Evolutionary conservation across 2,888 invertebrate species (phyloP).

Genomic region (Xestia xanthographa): DNA sequence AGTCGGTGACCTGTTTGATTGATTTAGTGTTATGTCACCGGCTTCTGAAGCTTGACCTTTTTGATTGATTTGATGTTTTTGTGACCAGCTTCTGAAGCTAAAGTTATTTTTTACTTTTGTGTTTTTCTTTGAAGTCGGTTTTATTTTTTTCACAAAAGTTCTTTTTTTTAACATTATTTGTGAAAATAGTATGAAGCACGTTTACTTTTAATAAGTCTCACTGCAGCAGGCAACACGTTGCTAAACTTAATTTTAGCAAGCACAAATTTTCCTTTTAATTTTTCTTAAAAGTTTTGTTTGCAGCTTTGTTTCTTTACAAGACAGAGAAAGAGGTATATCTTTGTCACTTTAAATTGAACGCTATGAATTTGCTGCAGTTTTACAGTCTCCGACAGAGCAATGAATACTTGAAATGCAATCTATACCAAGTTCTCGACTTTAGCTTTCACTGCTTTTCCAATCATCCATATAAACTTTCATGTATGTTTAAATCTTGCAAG

Average conservation of each 20-base stretch:
- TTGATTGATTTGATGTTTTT: too few relatives aligned
- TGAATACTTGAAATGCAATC: slow-evolving; percentile 62
- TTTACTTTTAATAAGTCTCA: slow-evolving; percentile 13
- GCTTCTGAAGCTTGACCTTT: too few relatives aligned
- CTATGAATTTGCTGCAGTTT: slow-evolving; percentile 42
- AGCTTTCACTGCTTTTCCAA: slow-evolving; percentile 41
- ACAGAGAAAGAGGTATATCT: slow-evolving; percentile 40
- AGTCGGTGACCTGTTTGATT: too few relatives aligned
- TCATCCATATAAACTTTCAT: slow-evolving; percentile 26
- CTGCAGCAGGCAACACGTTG: background rate
- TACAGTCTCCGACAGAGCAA: slow-evolving; percentile 45
- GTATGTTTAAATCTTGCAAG: slow-evolving; percentile 29
- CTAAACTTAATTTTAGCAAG: background rate
- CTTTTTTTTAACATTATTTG: background rate
- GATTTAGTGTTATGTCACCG: too few relatives aligned
- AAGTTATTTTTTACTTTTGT: too few relatives aligned
- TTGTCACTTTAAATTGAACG: slow-evolving; percentile 41
- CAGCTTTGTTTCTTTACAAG: background rate
- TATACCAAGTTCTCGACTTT: slow-evolving; percentile 49
- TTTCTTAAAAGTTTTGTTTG: background rate
- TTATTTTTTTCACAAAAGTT: too few relatives aligned
- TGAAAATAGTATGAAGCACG: background rate
- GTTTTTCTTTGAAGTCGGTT: too few relatives aligned
- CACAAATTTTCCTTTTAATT: background rate
- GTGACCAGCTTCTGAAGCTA: too few relatives aligned